These are phyloP conservation scores for Choloepus didactylus DNA, from an alignment of 2,797 vertebrate species.

Conservation along the genomic window DNA sequence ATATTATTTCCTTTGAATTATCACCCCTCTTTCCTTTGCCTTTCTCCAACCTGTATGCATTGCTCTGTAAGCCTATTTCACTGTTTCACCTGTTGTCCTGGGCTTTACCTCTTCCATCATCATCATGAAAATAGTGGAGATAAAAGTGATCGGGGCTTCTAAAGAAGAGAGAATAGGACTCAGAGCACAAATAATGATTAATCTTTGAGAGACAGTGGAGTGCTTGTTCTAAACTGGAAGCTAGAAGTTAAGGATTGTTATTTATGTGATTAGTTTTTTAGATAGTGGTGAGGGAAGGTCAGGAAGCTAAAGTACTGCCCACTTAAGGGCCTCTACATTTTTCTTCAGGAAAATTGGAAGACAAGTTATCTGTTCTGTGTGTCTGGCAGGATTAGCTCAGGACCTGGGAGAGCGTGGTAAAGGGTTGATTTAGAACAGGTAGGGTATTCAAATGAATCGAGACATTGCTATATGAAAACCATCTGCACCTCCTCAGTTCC, in stretches of 20 bases:
- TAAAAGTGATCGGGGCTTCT: neutral
- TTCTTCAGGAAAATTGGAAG: neutral
- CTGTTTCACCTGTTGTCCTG: neutral
- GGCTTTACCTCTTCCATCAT: neutral
- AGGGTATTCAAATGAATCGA: neutral
- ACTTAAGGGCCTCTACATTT: neutral
- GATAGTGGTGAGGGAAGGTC: neutral
- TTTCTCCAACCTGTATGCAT: neutral
- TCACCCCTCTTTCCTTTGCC: neutral
- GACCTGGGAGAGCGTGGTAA: neutral
- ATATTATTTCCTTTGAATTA: slow-evolving; percentile 37
- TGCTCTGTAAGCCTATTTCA: neutral
- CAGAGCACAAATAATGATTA: neutral
- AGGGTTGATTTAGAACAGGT: neutral
- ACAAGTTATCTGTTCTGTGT: neutral
- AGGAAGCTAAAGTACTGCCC: neutral
- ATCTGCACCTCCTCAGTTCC: neutral
- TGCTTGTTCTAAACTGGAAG: neutral
- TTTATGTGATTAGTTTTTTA: neutral
- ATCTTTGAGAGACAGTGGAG: neutral
- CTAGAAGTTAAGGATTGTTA: neutral
- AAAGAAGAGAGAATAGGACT: neutral
- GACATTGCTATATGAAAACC: neutral
- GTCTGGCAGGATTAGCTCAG: neutral
- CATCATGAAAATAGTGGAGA: neutral